Evolutionary conservation across 1,140 invertebrate genomes (phyloP), one percentile per base, ranked within the genome.

Genomic region (Caenorhabditis remanei): DNA sequence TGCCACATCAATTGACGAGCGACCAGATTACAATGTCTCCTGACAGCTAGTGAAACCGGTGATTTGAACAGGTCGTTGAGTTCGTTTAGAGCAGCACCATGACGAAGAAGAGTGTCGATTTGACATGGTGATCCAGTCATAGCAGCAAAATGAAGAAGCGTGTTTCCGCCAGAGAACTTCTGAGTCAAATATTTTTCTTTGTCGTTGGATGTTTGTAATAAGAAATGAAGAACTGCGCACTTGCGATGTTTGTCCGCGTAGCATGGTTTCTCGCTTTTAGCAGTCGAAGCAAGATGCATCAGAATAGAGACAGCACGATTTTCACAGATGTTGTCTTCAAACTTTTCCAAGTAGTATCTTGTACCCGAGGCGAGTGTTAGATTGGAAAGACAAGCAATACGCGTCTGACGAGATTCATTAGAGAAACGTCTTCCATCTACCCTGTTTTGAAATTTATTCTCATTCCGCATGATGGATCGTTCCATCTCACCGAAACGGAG

Each of bases 401-500:
- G 67, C 32, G 2, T 32, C 32, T 32, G 32, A 32, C 32, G 32
- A 32, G 32, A 32, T 32, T 19, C 9, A 6, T 46, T 0, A 32
- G 41, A 16, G 67, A n/a, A 53, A 53, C 16, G 50, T 53, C 16
- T 11, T 8, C 50, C 9, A 53, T 11, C 50, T 53, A 53, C 50
- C 11, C 50, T 53, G 11, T 16, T 53, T 14, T 9, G 16, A 32
- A 9, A 65, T 9, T 65, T 65, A 6, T 46, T 8, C 16, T 75
- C 41, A 6, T 46, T 24, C 5, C 67, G 67, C 46, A 19, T 19
- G 8, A 75, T 75, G 41, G 6, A n/a, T 48, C 67, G 43, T 43
- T 79, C 71, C n/a, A 79, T 53, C n/a, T 79, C 71, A 13, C 71
- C 46, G 24, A 79, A 79, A 24, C 43, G 71, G 14, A 79, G 71